Evolutionary conservation across 2,888 invertebrate species (phyloP), one percentile per base, ranked within the genome.

Genomic region (Cataglyphis rosenhaueri): DNA sequence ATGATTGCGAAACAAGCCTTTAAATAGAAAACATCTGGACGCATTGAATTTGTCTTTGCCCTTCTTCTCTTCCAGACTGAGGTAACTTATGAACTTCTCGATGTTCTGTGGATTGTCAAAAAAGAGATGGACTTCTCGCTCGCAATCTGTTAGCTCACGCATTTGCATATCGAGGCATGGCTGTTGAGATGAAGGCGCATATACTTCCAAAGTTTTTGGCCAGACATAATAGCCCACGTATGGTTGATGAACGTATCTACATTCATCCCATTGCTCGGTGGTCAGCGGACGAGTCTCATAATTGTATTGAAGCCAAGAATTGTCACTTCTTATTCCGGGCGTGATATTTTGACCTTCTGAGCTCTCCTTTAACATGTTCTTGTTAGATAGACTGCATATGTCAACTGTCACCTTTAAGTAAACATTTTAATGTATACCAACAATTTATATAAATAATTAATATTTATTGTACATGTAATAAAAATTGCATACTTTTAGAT

Each of bases 21-120:
- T 97, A 92, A 98, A 98, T 82, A 98, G 94, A 15, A 96, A 95
- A 94, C 96, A 97, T 71, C 97, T 95, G 66, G 96, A 95, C 0
- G 96, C 95, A 90, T 96, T 97, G 93, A 98, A 98, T 92, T 97
- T 97, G 92, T 98, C 98, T 84, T 96, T 96, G 35, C 97, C 98
- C 92, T 98, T 98, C 93, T 97, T 97, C 91, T 98, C 98, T 92
- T 98, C 98, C 68, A 98, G 95, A 0, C 97, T 96, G 84, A 97
- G 95, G 94, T 96, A 97, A 15, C 95, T 95, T 1, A 98, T 95
- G 15, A 98, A 95, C 85, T 96, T 96, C 32, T 96, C 96, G 0
- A 98, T 95, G 92, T 97, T 97, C 0, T 95, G 95, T 15, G 96
- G 94, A 87, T 97, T 95, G 0, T 92, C 95, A 94, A 98, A 98